A percentile compares a stretch with the other conserved stretches of the same genome.
These are phyloP conservation scores for Aegotheles bennettii DNA, from an alignment of 2,113 vertebrate species.

Conservation along the genomic window DNA sequence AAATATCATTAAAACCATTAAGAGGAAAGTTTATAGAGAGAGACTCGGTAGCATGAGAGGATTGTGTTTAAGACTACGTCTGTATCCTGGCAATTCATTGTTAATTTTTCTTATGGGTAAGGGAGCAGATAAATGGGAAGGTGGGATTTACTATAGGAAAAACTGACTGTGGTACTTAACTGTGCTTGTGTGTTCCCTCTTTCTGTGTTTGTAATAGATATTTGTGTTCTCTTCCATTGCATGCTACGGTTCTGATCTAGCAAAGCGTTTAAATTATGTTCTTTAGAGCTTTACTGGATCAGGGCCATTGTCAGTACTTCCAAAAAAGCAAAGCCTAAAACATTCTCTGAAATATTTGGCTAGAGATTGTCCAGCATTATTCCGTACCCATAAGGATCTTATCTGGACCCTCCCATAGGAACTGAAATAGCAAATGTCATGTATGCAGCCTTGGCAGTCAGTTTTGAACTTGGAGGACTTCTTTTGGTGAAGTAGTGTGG, in stretches of 20 bases:
- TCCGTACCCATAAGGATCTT: constrained; percentile 44
- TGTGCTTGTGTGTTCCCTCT: neutral
- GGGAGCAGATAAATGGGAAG: neutral
- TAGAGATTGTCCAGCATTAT: constrained; percentile 4
- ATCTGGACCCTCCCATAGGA: constrained; percentile 42
- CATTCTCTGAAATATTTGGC: constrained; percentile 49
- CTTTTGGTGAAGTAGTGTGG: neutral
- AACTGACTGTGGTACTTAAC: neutral
- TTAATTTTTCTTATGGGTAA: neutral
- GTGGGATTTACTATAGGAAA: neutral
- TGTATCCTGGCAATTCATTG: neutral
- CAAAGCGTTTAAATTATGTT: neutral
- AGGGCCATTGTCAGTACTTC: constrained; percentile 43
- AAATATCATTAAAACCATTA: neutral
- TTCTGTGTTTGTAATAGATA: neutral
- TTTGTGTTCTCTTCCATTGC: constrained; percentile 6
- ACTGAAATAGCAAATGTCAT: constrained; percentile 51
- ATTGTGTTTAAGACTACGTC: neutral
- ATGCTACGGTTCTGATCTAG: constrained; percentile 12
- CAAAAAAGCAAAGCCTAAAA: constrained; percentile 35
- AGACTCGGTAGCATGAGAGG: neutral
- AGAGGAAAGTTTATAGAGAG: neutral
- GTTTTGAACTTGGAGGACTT: constrained; percentile 51
- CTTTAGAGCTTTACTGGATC: constrained; percentile 42
- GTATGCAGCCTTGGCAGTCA: constrained; percentile 45